Evolutionary conservation across 2,113 vertebrate species (phyloP).

Genomic region (Dromaius novaehollandiae): DNA sequence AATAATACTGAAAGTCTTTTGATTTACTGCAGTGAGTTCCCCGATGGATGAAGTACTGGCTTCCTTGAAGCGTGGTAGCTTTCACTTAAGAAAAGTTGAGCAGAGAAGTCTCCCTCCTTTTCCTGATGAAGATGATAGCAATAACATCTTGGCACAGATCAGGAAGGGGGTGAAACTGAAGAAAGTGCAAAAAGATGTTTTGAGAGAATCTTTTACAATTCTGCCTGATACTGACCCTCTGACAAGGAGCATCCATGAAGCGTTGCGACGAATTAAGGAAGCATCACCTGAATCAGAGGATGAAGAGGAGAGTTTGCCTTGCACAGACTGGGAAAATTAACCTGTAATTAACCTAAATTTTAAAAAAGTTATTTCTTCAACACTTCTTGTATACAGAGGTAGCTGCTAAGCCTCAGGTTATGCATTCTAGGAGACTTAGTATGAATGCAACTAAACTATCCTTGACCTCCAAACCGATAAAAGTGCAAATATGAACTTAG

Average conservation of each 20-base stretch:
- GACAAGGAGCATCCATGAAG: conserved; percentile 97
- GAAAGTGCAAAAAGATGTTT: conserved; percentile 90
- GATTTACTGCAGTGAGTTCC: conserved; percentile 86
- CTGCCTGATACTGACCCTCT: conserved; percentile 90
- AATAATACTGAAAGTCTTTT: conserved; percentile 33
- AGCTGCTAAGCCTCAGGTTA: neutral
- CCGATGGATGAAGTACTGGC: conserved; percentile 99
- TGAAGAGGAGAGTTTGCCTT: conserved; percentile 92
- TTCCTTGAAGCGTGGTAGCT: conserved; percentile 95
- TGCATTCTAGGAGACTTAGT: neutral
- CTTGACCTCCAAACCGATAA: neutral
- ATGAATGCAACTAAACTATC: neutral
- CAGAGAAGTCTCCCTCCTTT: conserved; percentile 91
- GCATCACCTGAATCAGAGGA: conserved; percentile 96
- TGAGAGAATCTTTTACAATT: conserved; percentile 82
- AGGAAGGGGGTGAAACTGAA: conserved; percentile 94
- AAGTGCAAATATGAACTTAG: neutral
- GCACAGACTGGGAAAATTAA: conserved; percentile 96
- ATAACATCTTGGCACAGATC: conserved; percentile 99
- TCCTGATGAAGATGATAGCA: conserved; percentile 91
- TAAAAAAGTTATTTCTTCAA: neutral
- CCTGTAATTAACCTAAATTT: conserved; percentile 65
- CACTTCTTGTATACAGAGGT: neutral
- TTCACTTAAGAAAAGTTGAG: conserved; percentile 96
- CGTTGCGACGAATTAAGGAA: conserved; percentile 95